Percentiles rank a stretch among this genome's conserved stretches.
phyloP scores from a whole-genome alignment of 2,113 vertebrate genomes.

The Butorides virescens region DNA sequence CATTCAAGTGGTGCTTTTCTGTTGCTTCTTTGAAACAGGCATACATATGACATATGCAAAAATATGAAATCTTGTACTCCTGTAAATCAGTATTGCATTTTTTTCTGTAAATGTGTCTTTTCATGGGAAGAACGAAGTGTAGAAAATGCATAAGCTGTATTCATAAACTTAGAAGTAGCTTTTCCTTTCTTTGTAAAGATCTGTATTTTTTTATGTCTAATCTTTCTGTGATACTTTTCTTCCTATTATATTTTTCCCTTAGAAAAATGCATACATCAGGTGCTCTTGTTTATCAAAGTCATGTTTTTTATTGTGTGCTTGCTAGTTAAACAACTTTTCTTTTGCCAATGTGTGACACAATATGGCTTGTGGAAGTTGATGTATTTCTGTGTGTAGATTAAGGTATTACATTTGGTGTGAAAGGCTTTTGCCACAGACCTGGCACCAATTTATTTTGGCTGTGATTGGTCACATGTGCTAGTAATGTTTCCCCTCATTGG shows the following conservation, averaged over 20 bases:
- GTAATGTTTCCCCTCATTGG: conserved; percentile 63
- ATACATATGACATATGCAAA: background rate
- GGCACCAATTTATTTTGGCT: conserved; percentile 56
- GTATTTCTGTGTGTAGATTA: conserved; percentile 11
- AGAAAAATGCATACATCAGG: conserved; percentile 45
- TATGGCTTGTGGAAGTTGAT: conserved; percentile 50
- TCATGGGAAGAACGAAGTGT: background rate
- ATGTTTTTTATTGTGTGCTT: conserved; percentile 15
- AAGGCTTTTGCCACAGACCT: conserved; percentile 75
- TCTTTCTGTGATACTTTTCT: conserved; percentile 35
- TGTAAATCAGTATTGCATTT: background rate
- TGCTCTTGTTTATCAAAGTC: conserved; percentile 39
- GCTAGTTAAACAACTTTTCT: conserved; percentile 2
- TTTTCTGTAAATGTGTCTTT: background rate
- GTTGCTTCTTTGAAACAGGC: conserved; percentile 1
- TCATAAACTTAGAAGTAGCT: background rate
- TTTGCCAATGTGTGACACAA: conserved; percentile 14
- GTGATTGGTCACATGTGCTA: conserved; percentile 72
- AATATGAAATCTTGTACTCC: background rate
- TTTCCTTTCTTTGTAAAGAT: conserved; percentile 10
- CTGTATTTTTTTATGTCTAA: background rate
- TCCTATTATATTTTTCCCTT: conserved; percentile 18
- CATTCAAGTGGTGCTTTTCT: conserved; percentile 4
- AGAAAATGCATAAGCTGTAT: background rate
- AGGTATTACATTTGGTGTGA: conserved; percentile 35